A percentile compares a stretch with the other conserved stretches of the same genome.
Evolutionary conservation across 1,140 invertebrate genomes (phyloP).

Genomic region (Battus philenor): DNA sequence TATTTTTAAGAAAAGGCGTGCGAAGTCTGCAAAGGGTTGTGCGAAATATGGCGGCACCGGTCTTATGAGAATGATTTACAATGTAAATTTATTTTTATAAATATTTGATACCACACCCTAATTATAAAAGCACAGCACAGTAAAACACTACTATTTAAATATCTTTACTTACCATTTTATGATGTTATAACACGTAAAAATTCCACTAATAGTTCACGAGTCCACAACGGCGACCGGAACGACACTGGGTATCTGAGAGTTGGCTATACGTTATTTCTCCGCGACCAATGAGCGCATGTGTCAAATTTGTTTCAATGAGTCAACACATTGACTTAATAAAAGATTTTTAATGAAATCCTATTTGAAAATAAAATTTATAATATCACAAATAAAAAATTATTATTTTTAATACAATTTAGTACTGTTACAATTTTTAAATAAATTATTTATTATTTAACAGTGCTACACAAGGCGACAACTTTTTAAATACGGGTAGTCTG

Average conservation of each 20-base stretch:
- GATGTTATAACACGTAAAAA: constrained; percentile 72
- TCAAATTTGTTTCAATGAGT: constrained; percentile 53
- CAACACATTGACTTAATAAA: constrained; percentile 33
- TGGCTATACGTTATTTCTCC: constrained; percentile 57
- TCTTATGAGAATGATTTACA: constrained; percentile 31
- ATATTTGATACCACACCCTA: constrained; percentile 24
- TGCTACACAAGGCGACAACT: constrained; percentile 47
- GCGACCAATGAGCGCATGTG: constrained; percentile 69
- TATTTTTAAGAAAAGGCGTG: constrained; percentile 67
- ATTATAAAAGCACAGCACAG: constrained; percentile 38
- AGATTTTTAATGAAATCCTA: constrained; percentile 1
- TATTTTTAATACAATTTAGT: not conserved
- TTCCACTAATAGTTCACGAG: constrained; percentile 71
- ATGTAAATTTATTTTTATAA: constrained; percentile 40
- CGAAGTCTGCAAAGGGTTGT: constrained; percentile 58
- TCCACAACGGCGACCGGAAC: constrained; percentile 72
- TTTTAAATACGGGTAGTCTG: constrained; percentile 37
- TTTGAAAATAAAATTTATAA: constrained; percentile 4
- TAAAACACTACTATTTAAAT: constrained; percentile 51
- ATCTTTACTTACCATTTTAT: constrained; percentile 73
- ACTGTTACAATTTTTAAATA: not conserved
- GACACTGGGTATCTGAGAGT: constrained; percentile 66
- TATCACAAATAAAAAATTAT: not conserved
- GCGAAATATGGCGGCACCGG: constrained; percentile 73
- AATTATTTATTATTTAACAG: constrained; percentile 12